Base-by-base conservation (phyloP, 35 echinoderm and acorn worm genomes). In the Amphiura filiformis region DNA sequence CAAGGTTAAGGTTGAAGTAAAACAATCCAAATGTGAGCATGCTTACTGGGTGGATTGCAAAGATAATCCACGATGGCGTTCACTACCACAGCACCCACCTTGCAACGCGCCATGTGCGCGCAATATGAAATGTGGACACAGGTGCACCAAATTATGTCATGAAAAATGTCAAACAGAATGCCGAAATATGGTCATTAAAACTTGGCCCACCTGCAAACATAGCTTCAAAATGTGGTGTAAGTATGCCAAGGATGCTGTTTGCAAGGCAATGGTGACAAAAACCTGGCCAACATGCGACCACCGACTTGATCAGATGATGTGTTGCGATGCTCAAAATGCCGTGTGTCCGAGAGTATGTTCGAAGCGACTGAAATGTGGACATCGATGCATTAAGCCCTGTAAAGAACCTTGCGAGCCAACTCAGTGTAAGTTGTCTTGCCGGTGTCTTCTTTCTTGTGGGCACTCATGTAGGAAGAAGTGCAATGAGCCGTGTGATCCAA, bases 81-180 rank as follows among this genome's bases (percentile, higher is more conserved):
- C 56, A 38, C 15, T 35, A 64, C 15, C 32, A 70, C 26, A 35
- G 56, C 15, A 36, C 0, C 22, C 15, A 64, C 32, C 37, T 22
- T 85, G 83, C 34, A 64, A 56, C 22, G 11, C 12, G 18, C 35
- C 35, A 5, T 85, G 83, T 36, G 52, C 14, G 17, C 26, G 23
- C 0, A 3, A 1, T 20, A 23, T 85, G 35, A 33, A 33, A 34
- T 85, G 83, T 65, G 83, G 83, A 1, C 83, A 85, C 34, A 1
- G 14, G n/a, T 85, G 83, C 37, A 32, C 4, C 32, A 85, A 70
- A 28, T 65, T 65, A 64, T 85, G 83, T 34, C 33, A 37, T 22
- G 83, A 85, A 34, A 31, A n/a, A 20, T 85, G 83, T 36, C 13
- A 56, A 70, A 85, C 32, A 70, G 65, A 85, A 35, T 90, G 88